Evolutionary conservation across 2,113 vertebrate species (phyloP), one percentile per base, ranked within the genome.

Genomic region (Mobula hypostoma): DNA sequence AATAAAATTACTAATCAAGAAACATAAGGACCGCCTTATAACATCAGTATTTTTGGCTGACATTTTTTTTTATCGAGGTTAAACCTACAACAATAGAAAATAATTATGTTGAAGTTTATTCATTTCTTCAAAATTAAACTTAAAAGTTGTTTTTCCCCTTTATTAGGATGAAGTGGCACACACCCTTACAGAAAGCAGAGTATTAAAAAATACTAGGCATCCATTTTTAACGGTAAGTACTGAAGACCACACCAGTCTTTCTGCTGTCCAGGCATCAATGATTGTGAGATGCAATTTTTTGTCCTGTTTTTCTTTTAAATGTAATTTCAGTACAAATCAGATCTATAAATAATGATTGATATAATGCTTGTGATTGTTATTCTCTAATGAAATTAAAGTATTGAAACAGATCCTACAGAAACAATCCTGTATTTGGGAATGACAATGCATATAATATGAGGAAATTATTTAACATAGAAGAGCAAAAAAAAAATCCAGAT

Each of bases 181-280:
- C 95, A 99, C 98, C 0, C 98, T 99, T 94, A 99, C 99, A 94
- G 98, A 99, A 96, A 99, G 98, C 96, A 97, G 99, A 97, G 99
- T 99, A 40, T 95, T 99, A 94, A 99, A 99, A 97, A 99, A 99
- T 96, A 99, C 99, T 94, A 97, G 98, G 95, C 98, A 99, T 72
- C 98, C 99, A 36, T 99, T 99, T 96, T 97, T 99, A 97, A 99
- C 99, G 80, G 99, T 99, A 96, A 98, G 98, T 98, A 94, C 94
- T 88, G 19, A 83, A 82, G 32, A 36, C 40, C 7, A 14, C 58
- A 83, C n/a, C n/a, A 74, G 1, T 66, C 17, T 58, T 94, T 78
- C 27, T 61, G 74, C 24, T 36, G 48, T 79, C 40, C 24, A 66
- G 56, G 24, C 32, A 40, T 48, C 27, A 82, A 70, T 94, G 76